These are phyloP conservation scores for Gila orcuttii DNA, from an alignment of 2,113 vertebrate species.

Conservation along the genomic window DNA sequence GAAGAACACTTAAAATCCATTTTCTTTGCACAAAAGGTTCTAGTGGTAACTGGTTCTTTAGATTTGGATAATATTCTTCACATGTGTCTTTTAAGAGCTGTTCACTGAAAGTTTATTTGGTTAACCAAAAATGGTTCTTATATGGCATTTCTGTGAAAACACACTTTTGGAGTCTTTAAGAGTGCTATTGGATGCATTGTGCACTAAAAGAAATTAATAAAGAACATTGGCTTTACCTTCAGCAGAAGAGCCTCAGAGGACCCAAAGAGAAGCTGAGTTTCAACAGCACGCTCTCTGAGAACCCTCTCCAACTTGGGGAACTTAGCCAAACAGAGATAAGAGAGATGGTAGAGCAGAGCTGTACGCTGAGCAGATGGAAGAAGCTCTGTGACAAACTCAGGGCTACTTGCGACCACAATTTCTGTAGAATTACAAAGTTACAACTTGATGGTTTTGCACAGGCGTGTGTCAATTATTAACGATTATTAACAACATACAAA, in stretches of 20 bases:
- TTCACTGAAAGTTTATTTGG: too few species aligned
- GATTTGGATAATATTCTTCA: background rate
- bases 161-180: too few species aligned
- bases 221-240: conserved; percentile 8
- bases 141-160: too few species aligned
- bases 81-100: background rate
- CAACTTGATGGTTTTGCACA: background rate
- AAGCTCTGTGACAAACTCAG: background rate
- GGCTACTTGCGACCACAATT: background rate
- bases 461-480: background rate
- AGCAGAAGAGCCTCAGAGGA: conserved; percentile 34
- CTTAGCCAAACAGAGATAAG: conserved; percentile 22
- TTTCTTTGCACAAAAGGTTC: too few species aligned
- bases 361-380: conserved; percentile 6
- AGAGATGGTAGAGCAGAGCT: conserved; percentile 27
- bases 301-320: conserved; percentile 28
- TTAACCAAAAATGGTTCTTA: too few species aligned
- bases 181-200: background rate
- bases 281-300: conserved; percentile 15
- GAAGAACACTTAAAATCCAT: too few species aligned
- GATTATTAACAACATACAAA: background rate
- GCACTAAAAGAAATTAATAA: background rate
- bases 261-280: conserved; percentile 39
- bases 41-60: too few species aligned
- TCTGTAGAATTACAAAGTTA: background rate